Conservation (phyloP, 2,888 invertebrate genomes). For the Plemyria rubiginata region DNA sequence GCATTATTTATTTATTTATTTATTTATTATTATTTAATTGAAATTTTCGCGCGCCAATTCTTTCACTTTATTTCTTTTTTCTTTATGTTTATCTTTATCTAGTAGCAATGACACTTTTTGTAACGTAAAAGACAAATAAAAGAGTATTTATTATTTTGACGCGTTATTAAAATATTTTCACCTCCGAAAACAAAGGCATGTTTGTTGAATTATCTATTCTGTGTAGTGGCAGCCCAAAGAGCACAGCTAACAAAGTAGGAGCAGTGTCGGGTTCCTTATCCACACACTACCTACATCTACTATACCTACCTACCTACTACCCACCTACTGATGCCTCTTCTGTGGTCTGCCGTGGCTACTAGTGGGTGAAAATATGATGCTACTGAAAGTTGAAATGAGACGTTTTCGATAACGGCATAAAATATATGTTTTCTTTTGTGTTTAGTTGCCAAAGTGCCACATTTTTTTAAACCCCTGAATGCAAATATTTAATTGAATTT, state of each 20-base stretch:
- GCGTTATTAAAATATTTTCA: constrained; percentile 41
- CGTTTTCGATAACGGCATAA: background rate
- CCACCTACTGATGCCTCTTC: constrained; percentile 10
- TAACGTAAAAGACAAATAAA: background rate
- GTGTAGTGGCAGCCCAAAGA: constrained; percentile 55
- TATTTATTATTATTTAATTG: no score
- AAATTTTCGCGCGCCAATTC: no score
- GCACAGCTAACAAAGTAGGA: constrained; percentile 65
- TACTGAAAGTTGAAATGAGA: background rate
- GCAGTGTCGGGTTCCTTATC: constrained; percentile 58
- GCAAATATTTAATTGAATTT: no score
- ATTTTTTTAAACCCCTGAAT: no score
- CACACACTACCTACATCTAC: constrained; percentile 39
- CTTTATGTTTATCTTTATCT: no score
- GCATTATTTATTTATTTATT: no score
- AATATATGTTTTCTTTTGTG: no score
- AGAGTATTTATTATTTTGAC: constrained; percentile 22
- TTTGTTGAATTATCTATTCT: constrained; percentile 46
- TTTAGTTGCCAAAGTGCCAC: no score
- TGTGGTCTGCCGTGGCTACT: constrained; percentile 4
- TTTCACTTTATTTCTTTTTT: no score
- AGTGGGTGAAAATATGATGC: background rate
- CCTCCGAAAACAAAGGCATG: constrained; percentile 40
- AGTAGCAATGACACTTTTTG: no score
- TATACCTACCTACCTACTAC: background rate